Base-by-base conservation (phyloP, 2,113 vertebrate species). In the Caranx ignobilis region DNA sequence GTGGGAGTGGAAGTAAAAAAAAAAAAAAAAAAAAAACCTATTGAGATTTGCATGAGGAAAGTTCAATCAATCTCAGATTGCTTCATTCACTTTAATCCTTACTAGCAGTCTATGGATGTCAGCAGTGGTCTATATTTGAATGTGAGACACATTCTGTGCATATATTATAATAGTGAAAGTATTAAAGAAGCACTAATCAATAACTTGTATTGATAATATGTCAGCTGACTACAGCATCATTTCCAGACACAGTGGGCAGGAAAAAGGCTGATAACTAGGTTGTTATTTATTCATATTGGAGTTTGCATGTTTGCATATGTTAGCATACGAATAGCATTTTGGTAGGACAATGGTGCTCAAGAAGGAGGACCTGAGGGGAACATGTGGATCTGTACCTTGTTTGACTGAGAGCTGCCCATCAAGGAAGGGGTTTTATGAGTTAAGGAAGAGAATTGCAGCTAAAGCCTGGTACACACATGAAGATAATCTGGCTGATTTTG, bases 41-140 rank as follows among this genome's bases (percentile, higher is more conserved):
- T 31, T 41, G 54, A 62, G 16, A 62, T 88, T 76, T 61, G 56
- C 45, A 80, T 67, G 55, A 39, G 48, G 19, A 9, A 60, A 69
- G 56, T 69, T 0, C 66, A 72, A 75, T 59, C 45, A 48, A 61
- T 66, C 7, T 21, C 52, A 31, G 50, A 43, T 34, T 5, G 9
- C 32, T 60, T 34, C 47, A 48, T 68, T 48, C 52, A 19, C 21
- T 52, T 65, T 9, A 57, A 18, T 39, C 43, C 35, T 73, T 16
- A 21, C 9, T 5, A 7, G 26, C 18, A 5, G 7, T 47, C 15
- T 62, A 2, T 10, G 18, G 6, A 60, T 26, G 7, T 59, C 5
- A 37, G 31, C 1, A 35, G 43, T 10, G 15, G 0, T 11, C 62
- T 21, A 21, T 65, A 57, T 57, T 59, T 11, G 7, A 67, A 47